These are phyloP conservation scores for Catamblyrhynchus diadema DNA, from an alignment of 2,797 vertebrate genomes.

Conservation along the genomic window DNA sequence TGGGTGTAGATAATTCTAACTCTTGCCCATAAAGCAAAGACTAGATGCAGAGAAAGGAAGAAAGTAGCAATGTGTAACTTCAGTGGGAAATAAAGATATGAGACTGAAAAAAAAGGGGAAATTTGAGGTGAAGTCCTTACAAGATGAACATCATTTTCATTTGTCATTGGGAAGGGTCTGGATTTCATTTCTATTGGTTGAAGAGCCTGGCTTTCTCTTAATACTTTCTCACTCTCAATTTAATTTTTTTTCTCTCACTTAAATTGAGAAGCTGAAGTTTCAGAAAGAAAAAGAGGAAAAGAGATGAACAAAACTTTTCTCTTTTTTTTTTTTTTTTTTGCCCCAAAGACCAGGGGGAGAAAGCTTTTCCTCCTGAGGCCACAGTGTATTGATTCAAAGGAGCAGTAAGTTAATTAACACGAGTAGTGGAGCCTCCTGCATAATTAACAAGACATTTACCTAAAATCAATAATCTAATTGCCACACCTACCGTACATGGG, in stretches of 20 bases:
- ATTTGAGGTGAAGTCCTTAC: not conserved
- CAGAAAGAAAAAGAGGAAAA: not conserved
- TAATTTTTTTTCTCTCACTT: not conserved
- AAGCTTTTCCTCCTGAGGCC: constrained; percentile 66
- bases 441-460: constrained; percentile 85
- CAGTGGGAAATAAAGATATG: not conserved
- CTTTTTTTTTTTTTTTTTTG: not conserved
- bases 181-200: not conserved
- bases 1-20: not conserved
- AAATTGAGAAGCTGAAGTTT: not conserved
- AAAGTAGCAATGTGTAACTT: not conserved
- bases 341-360: not conserved
- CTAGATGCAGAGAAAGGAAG: not conserved
- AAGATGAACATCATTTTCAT: not conserved
- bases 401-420: constrained; percentile 83
- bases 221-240: not conserved
- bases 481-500: constrained; percentile 78
- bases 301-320: not conserved
- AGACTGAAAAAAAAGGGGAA: not conserved
- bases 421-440: constrained; percentile 80
- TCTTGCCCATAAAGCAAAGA: not conserved
- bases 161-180: not conserved
- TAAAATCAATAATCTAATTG: constrained; percentile 88
- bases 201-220: not conserved
- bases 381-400: constrained; percentile 78